Base-by-base conservation (phyloP, 2,888 invertebrate genomes). In the Odontocolon sp. region DNA sequence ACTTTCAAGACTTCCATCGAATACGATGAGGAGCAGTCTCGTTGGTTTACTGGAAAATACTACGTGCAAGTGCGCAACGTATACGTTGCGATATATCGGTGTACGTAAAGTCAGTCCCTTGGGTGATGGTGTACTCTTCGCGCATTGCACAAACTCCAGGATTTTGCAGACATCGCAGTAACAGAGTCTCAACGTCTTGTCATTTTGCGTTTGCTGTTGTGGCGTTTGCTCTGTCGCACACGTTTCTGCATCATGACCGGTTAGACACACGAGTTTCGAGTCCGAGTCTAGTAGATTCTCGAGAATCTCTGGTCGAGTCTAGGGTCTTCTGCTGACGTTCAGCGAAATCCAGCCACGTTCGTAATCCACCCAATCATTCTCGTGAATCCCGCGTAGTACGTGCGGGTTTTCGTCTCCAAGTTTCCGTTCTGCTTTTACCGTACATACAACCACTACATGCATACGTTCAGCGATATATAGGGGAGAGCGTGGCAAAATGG, bases 331-430 rank as follows among this genome's bases (percentile, higher is more conserved):
- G 67, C 66, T 61, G 73, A 73, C 72, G 57, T 50, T 57, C 50
- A 50, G 14, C 23, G 66, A 38, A 71, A 72, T 64, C 52, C 57
- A 18, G 38, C 64, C 57, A 57, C 71, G 64, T 57, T 72, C 71
- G 71, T 64, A 64, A 72, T 66, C 71, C 71, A 57, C 31, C 59
- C 59, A 42, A 73, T 61, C 52, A 67, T 59, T 57, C 66, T 14
- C 57, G 50, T 52, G 21, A 52, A 50, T 31, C 38, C 45, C 4
- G 38, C 9, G 45, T n/a, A n/a, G 31, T 33, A 54, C 54, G 54
- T 54, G 54, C 33, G n/a, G 5, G 6, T 56, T 56, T 36, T 36
- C 11, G 16, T 11, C 6, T 33, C 54, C 0, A 31, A 50, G 4
- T 50, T 28, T 52, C 50, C 16, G 1, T n/a, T 26, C n/a, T 14